Evolutionary conservation across 2,113 vertebrate species (phyloP).

Genomic region (Muntiacus reevesi): DNA sequence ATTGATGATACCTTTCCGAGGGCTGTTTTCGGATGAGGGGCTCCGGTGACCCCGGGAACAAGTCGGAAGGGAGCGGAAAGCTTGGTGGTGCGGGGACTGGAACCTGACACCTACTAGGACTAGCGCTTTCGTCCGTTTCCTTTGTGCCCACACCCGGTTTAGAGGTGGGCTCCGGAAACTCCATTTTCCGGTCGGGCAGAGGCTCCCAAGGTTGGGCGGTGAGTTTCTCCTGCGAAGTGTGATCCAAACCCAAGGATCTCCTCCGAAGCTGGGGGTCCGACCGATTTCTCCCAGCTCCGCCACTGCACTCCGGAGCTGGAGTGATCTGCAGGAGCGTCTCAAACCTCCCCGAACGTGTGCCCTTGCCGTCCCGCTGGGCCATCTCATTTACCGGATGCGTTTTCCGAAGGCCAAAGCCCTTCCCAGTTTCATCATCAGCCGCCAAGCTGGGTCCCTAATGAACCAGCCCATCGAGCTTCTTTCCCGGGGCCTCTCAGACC

Average conservation of each 20-base stretch:
- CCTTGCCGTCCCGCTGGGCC: not conserved
- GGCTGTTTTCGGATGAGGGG: not conserved
- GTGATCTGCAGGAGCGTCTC: constrained; percentile 54
- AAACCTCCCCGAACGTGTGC: not conserved
- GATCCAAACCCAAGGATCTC: not conserved
- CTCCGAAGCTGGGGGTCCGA: not conserved
- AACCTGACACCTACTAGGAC: not conserved
- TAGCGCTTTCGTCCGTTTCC: not conserved
- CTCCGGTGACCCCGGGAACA: not conserved
- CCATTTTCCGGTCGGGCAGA: fast-evolving
- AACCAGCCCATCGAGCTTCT: constrained; percentile 54
- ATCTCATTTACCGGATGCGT: constrained; percentile 11
- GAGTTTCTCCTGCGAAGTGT: fast-evolving
- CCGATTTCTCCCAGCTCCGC: fast-evolving
- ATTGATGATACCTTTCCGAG: too few species aligned
- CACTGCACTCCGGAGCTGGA: not conserved
- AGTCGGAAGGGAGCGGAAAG: not conserved
- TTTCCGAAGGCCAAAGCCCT: constrained; percentile 68
- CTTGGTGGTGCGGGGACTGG: not conserved
- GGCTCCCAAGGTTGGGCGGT: not conserved
- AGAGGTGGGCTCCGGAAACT: not conserved
- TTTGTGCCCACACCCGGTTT: too few species aligned
- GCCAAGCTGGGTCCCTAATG: constrained; percentile 76
- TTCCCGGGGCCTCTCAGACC: not conserved
- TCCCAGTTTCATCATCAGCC: constrained; percentile 62